Base-by-base conservation (phyloP, 2,888 invertebrate genomes). In the Allolobophora icterica region DNA sequence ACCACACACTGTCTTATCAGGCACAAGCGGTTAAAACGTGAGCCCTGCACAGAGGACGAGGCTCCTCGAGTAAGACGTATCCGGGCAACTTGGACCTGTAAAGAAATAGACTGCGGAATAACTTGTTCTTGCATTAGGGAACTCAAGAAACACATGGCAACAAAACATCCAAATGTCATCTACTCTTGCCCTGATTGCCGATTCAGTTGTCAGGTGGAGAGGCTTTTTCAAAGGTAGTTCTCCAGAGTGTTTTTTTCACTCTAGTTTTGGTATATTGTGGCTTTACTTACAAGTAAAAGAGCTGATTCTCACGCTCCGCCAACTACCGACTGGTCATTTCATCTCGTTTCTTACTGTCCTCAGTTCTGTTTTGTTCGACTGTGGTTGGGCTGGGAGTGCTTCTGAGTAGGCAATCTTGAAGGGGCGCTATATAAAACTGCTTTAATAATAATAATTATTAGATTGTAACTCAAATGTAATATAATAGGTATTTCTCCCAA, bases 141-240 rank as follows among this genome's bases (percentile, higher is more conserved):
- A 5, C 83, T 90, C 33, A 90, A 71, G 90, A 71, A 90, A 38
- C 90, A 90, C 90, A 90, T 90, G 90, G 45, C 83, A 15, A 33
- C 35, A 33, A 34, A 71, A 30, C 90, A 90, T 90, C 90, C 90
- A n/a, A 71, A 34, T 15, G 33, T 90, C 30, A 71, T 45, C n/a
- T 90, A 71, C 58, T 90, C 90, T 8, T 90, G 90, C 71, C 71
- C 35, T 19, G 58, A 90, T 58, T 90, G 90, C 83, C 5, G 58
- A 71, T 90, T 90, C 34, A 58, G 52, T 34, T 71, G 58, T 38
- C 58, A 71, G 33, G 34, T 90, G 33, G 58, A 90, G 33, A 58
- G 83, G 17, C 35, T 90, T 8, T 90, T 90, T 71, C 58, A 90
- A 71, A 90, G 90, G 90, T 90, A 38, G 45, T 45, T 38, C 83